phyloP scores from a whole-genome alignment of 2,888 invertebrate genomes.

The Geotrupes spiniger region DNA sequence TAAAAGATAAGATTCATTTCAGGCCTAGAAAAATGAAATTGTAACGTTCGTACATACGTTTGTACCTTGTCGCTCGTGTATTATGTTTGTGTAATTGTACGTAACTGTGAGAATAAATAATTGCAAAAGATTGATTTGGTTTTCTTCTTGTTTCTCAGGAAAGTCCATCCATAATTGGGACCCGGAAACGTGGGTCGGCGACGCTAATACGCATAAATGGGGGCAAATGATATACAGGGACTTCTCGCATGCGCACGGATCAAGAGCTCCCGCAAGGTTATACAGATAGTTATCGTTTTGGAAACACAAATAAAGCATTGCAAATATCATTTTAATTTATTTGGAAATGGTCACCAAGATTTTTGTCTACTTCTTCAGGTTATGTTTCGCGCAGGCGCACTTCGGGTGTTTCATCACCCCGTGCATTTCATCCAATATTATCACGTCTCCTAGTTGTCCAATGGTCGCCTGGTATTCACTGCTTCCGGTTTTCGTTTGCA shows the following conservation, averaged over 20 bases:
- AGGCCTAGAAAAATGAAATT: conserved; percentile 1
- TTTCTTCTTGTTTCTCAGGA: conserved; percentile 23
- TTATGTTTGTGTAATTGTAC: conserved; percentile 10
- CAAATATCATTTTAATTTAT: neutral
- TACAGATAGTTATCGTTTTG: conserved; percentile 3
- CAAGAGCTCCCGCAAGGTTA: conserved; percentile 19
- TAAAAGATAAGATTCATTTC: conserved; percentile 57
- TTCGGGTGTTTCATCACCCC: conserved; percentile 17
- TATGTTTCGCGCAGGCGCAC: conserved; percentile 9
- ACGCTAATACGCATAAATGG: conserved; percentile 32
- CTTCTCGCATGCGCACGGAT: conserved; percentile 33
- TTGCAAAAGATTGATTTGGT: conserved; percentile 11
- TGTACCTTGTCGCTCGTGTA: no score
- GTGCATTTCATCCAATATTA: conserved; percentile 17
- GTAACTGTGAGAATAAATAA: conserved; percentile 3
- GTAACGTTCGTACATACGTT: conserved; percentile 11
- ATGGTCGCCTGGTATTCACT: conserved; percentile 14
- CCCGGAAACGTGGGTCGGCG: conserved; percentile 30
- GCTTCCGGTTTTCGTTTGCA: conserved; percentile 13
- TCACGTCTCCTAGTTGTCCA: conserved; percentile 13
- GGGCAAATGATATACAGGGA: conserved; percentile 38
- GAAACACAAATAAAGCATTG: conserved; percentile 15
- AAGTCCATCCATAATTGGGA: conserved; percentile 34
- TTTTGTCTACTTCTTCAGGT: neutral
- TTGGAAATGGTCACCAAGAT: no score